Evolutionary conservation across 2,113 vertebrate species (phyloP).

Genomic region (Lepus americanus): DNA sequence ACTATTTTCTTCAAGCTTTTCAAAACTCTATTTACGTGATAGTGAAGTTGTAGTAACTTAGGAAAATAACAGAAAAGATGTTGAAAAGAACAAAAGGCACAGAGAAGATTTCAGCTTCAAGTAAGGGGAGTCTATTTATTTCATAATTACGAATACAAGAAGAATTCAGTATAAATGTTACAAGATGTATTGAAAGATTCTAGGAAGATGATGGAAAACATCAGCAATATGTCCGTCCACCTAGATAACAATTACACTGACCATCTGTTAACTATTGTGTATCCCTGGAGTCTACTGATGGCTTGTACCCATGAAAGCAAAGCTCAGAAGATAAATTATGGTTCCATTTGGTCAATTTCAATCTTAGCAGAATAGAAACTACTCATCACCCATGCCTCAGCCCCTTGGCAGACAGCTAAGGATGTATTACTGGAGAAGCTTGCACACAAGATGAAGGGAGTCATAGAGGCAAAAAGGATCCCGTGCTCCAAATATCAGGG

Average conservation of each 20-base stretch:
- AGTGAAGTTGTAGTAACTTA: neutral
- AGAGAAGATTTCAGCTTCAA: neutral
- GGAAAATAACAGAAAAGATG: neutral
- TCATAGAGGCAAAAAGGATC: neutral
- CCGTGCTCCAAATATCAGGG: neutral
- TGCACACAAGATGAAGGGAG: neutral
- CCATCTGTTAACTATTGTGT: neutral
- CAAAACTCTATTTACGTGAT: neutral
- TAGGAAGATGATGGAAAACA: neutral
- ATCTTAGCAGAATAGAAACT: neutral
- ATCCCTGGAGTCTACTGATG: neutral
- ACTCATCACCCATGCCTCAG: neutral
- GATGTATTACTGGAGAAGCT: neutral
- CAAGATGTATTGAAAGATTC: neutral
- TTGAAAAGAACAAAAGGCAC: neutral
- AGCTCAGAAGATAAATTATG: neutral
- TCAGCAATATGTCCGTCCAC: neutral
- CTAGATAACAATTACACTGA: neutral
- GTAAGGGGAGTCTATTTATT: neutral
- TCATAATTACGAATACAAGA: neutral
- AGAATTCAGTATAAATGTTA: neutral
- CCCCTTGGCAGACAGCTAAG: neutral
- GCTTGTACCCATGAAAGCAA: neutral
- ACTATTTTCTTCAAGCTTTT: neutral
- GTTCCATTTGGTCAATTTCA: neutral